Evolutionary conservation across 2,797 vertebrate genomes (phyloP).

Genomic region (Eulemur albifrons): DNA sequence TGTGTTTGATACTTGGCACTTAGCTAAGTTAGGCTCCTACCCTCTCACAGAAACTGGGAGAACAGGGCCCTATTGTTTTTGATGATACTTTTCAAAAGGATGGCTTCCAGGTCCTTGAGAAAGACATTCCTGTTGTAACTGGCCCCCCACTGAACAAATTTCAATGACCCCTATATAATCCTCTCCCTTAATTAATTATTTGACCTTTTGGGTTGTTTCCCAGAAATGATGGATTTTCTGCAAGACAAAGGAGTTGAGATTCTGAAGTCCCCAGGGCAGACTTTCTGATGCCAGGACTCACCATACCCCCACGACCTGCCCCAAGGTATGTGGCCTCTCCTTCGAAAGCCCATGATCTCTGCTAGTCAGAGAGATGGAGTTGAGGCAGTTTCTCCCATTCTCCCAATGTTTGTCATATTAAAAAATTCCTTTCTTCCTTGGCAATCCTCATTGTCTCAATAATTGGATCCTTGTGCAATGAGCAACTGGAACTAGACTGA

Average conservation of each 20-base stretch:
- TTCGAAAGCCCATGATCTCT: neutral
- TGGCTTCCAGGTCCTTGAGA: neutral
- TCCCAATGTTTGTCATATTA: too few relatives aligned
- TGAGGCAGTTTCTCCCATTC: neutral
- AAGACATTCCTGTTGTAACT: neutral
- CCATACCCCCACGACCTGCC: neutral
- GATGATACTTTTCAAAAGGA: neutral
- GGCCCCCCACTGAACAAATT: neutral
- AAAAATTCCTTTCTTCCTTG: too few relatives aligned
- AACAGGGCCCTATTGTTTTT: neutral
- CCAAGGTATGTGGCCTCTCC: neutral
- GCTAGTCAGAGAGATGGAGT: neutral
- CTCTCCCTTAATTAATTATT: neutral
- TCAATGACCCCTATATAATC: neutral
- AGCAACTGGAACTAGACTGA: neutral
- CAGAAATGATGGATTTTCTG: neutral
- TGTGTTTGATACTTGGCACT: neutral
- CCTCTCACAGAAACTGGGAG: neutral
- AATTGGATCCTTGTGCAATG: too few relatives aligned
- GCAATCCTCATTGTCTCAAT: too few relatives aligned
- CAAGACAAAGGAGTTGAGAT: neutral
- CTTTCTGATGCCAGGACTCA: neutral
- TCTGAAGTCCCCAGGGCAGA: neutral
- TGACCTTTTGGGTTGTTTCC: neutral
- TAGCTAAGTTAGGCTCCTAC: neutral